Evolutionary conservation across 2,113 vertebrate genomes (phyloP).

Genomic region (Callocephalon fimbriatum): DNA sequence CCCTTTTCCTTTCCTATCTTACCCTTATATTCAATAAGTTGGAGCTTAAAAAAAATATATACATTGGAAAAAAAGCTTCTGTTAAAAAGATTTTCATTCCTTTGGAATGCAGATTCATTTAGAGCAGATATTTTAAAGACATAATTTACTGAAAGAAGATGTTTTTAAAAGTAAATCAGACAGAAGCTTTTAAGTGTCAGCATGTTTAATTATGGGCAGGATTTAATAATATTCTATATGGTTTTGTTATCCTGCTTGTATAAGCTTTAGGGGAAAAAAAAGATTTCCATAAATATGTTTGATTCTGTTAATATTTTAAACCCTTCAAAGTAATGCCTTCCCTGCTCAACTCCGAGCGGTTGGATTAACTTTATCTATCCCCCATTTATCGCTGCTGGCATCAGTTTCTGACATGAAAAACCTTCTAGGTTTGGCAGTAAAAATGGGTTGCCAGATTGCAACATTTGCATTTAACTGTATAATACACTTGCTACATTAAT

Average conservation of each 20-base stretch:
- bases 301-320: conserved; percentile 67
- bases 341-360: conserved; percentile 46
- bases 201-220: conserved; percentile 58
- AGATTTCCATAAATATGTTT: conserved; percentile 70
- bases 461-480: conserved; percentile 51
- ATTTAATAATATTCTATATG: conserved; percentile 56
- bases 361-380: conserved; percentile 68
- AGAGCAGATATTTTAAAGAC: conserved; percentile 11
- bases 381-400: conserved; percentile 48
- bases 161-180: conserved; percentile 43
- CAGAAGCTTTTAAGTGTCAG: conserved; percentile 62
- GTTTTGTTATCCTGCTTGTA: conserved; percentile 66
- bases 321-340: conserved; percentile 71
- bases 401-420: conserved; percentile 57
- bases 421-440: conserved; percentile 41
- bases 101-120: background rate
- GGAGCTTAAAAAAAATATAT: background rate
- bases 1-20: background rate
- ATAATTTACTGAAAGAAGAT: conserved; percentile 25
- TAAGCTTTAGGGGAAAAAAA: background rate
- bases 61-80: background rate
- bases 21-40: background rate
- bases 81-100: background rate
- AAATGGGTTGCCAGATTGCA: conserved; percentile 56
- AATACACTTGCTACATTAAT: conserved; percentile 12